Conservation (phyloP, 2,113 vertebrate species). For the zebrafish (Danio rerio) region DNA sequence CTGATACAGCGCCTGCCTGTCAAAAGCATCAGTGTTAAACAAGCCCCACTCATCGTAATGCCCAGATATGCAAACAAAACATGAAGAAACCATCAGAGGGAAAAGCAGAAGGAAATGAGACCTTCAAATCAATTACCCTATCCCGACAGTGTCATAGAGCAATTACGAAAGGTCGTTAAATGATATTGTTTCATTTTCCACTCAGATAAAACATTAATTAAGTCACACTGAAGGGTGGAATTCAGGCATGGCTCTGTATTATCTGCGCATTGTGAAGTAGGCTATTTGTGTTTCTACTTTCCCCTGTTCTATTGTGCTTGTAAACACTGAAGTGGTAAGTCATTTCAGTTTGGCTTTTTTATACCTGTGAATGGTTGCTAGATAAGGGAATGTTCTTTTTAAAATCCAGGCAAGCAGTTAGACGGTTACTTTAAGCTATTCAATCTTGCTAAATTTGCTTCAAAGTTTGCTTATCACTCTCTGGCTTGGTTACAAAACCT, state of each 20-base stretch:
- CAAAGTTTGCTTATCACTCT: background rate
- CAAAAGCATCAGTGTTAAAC: conserved; percentile 37
- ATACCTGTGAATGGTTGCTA: background rate
- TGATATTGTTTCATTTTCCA: conserved; percentile 15
- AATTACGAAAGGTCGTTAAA: conserved; percentile 28
- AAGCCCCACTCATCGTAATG: background rate
- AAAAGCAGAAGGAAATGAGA: background rate
- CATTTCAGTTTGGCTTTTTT: background rate
- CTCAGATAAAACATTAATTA: background rate
- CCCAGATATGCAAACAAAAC: conserved; percentile 22
- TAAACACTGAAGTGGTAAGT: background rate
- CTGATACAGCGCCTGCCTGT: conserved; percentile 50
- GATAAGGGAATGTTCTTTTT: background rate
- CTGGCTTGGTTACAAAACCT: background rate
- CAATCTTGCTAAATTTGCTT: background rate
- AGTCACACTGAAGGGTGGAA: background rate
- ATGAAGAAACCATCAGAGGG: conserved; percentile 1
- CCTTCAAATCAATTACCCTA: conserved; percentile 23
- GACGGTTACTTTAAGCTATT: background rate
- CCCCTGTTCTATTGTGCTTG: background rate
- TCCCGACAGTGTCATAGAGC: conserved; percentile 15
- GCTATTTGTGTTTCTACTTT: background rate
- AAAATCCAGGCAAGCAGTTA: background rate
- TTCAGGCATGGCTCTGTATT: background rate
- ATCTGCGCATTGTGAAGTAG: background rate